A percentile compares a stretch with the other conserved stretches of the same genome.
Conservation (phyloP, 1,140 invertebrate species). For the Liolophura sinensis region DNA sequence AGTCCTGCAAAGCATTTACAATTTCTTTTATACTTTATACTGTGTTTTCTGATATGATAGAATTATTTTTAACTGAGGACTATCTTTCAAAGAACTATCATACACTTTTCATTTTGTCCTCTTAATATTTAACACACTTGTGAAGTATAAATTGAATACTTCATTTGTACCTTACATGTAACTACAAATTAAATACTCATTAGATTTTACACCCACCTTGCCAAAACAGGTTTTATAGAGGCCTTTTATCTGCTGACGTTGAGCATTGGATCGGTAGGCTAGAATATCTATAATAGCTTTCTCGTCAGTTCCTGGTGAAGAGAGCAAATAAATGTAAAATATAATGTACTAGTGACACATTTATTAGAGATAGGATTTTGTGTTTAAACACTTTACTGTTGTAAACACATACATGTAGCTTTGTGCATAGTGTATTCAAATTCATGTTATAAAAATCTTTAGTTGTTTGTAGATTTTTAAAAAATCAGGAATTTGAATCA, state of each 20-base stretch:
- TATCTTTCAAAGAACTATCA: too few relatives aligned
- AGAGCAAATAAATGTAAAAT: neutral
- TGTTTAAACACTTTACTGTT: neutral
- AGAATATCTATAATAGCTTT: constrained; percentile 89
- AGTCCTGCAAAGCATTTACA: constrained; percentile 40
- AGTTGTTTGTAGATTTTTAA: too few relatives aligned
- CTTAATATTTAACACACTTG: neutral
- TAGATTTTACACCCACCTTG: constrained; percentile 65
- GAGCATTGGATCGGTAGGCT: constrained; percentile 81
- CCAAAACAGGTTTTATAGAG: constrained; percentile 93
- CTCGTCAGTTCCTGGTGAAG: constrained; percentile 76
- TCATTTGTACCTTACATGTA: neutral
- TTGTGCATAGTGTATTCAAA: too few relatives aligned
- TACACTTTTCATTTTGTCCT: too few relatives aligned
- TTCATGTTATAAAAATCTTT: too few relatives aligned
- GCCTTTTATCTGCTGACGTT: constrained; percentile 85
- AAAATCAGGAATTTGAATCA: too few relatives aligned
- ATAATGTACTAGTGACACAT: neutral
- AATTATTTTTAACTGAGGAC: too few relatives aligned
- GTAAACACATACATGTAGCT: neutral
- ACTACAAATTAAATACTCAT: neutral
- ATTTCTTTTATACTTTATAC: neutral
- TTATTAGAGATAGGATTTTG: neutral
- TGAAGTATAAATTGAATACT: neutral
- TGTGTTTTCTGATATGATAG: neutral